A percentile compares a stretch with the other conserved stretches of the same genome.
These are phyloP conservation scores for Xylota segnis DNA, from an alignment of 2,888 invertebrate genomes.

Conservation along the genomic window DNA sequence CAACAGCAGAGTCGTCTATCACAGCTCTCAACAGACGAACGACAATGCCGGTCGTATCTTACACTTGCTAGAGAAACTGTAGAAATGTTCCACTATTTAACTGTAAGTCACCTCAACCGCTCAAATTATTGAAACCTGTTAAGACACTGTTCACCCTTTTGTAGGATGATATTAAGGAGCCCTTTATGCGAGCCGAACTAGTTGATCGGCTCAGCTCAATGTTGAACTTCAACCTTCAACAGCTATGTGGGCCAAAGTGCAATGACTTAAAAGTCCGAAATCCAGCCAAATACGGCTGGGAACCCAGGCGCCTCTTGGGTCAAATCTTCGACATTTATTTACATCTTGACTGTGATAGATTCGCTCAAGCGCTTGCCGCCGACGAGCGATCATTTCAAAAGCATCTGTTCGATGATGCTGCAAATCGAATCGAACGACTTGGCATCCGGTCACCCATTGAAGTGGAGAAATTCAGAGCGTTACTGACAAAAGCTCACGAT, in stretches of 20 bases:
- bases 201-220: slow-evolving; percentile 98
- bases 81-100: slow-evolving; percentile 98
- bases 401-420: slow-evolving; percentile 96
- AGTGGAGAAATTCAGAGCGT: slow-evolving; percentile 92
- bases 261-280: slow-evolving; percentile 96
- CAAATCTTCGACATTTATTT: slow-evolving; percentile 98
- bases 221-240: slow-evolving; percentile 99
- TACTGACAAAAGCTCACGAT: slow-evolving; percentile 91
- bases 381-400: slow-evolving; percentile 98
- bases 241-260: slow-evolving; percentile 98
- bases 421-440: slow-evolving; percentile 91
- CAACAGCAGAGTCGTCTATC: slow-evolving; percentile 91
- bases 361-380: slow-evolving; percentile 96
- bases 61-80: slow-evolving; percentile 97
- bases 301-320: slow-evolving; percentile 95
- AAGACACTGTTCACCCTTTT: neutral
- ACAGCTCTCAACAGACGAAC: slow-evolving; percentile 93
- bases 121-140: neutral
- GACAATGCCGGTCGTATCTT: slow-evolving; percentile 95
- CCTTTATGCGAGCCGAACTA: slow-evolving; percentile 96
- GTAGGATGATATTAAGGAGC: slow-evolving; percentile 93
- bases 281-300: slow-evolving; percentile 98
- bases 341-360: slow-evolving; percentile 96
- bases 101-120: slow-evolving; percentile 85
- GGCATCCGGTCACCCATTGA: slow-evolving; percentile 94